A percentile compares a stretch with the other conserved stretches of the same genome.
phyloP scores from a whole-genome alignment of 1,140 invertebrate species.

The Zaprionus camerounensis region DNA sequence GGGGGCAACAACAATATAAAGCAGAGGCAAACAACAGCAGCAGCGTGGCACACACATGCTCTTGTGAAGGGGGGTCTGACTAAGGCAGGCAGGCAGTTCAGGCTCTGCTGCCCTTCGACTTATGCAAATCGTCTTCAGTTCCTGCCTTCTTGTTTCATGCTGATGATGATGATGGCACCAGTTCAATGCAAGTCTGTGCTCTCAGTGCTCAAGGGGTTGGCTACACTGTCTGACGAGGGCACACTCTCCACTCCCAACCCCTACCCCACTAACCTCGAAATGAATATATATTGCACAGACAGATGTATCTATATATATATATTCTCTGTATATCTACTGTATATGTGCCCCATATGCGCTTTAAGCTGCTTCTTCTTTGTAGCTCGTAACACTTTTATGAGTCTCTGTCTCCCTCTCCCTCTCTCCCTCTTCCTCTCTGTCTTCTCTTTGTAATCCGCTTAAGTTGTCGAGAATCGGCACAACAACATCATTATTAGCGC shows the following conservation, averaged over 20 bases:
- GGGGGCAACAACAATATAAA: conserved; percentile 41
- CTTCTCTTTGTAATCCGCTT: conserved; percentile 64
- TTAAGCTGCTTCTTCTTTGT: conserved; percentile 29
- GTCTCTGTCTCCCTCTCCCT: not conserved
- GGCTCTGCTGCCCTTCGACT: conserved; percentile 64
- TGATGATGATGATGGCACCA: conserved; percentile 17
- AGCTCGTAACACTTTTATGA: conserved; percentile 74
- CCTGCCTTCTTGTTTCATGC: not conserved
- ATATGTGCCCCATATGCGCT: conserved; percentile 12
- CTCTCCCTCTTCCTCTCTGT: not conserved
- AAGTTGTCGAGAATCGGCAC: conserved; percentile 77
- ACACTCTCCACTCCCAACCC: not conserved
- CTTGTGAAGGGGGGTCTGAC: conserved; percentile 5
- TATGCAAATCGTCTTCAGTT: conserved; percentile 68
- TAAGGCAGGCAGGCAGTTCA: not conserved
- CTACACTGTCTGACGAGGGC: conserved; percentile 20
- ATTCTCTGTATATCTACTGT: not conserved
- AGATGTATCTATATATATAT: conserved; percentile 43
- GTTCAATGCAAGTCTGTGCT: conserved; percentile 60
- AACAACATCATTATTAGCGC: conserved; percentile 43
- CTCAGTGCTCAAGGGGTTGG: not conserved
- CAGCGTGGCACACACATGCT: conserved; percentile 48
- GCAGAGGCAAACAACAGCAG: conserved; percentile 22
- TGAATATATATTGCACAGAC: conserved; percentile 16
- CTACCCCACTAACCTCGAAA: conserved; percentile 73